Percentiles rank a stretch among this genome's conserved stretches.
Conservation (phyloP, 2,797 vertebrate genomes). For the Cichlasoma orientale region DNA sequence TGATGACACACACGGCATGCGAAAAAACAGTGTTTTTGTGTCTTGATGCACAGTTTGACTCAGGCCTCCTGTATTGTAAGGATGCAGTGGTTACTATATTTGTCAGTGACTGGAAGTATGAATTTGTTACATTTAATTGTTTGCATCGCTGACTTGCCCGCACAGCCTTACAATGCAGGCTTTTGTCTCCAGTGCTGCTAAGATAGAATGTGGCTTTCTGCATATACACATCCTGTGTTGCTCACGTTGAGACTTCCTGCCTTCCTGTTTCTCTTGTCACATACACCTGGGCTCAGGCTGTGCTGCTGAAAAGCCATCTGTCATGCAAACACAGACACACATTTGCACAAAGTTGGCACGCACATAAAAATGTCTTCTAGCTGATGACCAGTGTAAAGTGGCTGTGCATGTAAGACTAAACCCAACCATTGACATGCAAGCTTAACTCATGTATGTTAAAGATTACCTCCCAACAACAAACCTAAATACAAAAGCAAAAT, state of each 20-base stretch:
- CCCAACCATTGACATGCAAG: no score
- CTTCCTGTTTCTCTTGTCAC: conserved; percentile 71
- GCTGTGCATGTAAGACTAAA: background rate
- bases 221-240: conserved; percentile 73
- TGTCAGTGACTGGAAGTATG: background rate
- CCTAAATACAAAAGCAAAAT: no score
- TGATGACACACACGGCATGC: accelerated
- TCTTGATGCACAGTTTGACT: background rate
- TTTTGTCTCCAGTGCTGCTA: conserved; percentile 27
- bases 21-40: accelerated
- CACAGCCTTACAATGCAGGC: conserved; percentile 6
- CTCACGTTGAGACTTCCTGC: conserved; percentile 70
- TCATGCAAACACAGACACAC: conserved; percentile 22
- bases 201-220: conserved; percentile 28
- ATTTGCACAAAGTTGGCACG: background rate
- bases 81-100: background rate
- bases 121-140: background rate
- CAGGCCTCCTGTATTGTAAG: background rate
- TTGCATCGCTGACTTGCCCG: background rate
- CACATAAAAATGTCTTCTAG: background rate
- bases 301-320: conserved; percentile 65
- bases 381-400: background rate
- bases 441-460: background rate
- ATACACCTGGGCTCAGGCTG: conserved; percentile 71
- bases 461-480: background rate